phyloP scores from a whole-genome alignment of 2,113 vertebrate genomes.

The Melanerpes aurifrons region DNA sequence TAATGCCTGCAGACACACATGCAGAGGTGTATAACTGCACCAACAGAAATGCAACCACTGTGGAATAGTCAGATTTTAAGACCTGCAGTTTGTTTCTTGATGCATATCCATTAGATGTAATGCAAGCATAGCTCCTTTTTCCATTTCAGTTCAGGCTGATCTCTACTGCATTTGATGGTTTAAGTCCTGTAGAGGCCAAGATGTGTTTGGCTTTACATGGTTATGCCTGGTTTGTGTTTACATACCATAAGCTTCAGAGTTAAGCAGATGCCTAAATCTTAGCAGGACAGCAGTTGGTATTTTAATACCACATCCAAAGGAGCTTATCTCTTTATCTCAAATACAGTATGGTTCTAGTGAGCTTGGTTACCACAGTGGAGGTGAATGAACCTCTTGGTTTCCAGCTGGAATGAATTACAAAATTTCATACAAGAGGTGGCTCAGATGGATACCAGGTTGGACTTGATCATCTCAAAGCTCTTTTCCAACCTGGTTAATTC shows the following conservation, averaged over 20 bases:
- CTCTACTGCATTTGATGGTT: neutral
- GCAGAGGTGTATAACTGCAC: neutral
- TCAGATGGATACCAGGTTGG: neutral
- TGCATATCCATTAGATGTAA: neutral
- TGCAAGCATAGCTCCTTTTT: neutral
- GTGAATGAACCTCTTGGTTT: neutral
- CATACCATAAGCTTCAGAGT: rapidly evolving
- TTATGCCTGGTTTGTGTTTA: neutral
- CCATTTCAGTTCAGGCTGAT: neutral
- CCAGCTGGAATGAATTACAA: rapidly evolving
- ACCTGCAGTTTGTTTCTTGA: neutral
- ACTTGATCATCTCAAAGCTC: too few relatives aligned
- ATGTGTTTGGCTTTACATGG: neutral
- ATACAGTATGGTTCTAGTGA: neutral
- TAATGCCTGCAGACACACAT: neutral
- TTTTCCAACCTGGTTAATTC: too few relatives aligned
- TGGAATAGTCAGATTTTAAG: neutral
- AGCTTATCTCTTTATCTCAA: neutral
- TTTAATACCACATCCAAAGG: neutral
- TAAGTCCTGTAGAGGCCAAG: neutral
- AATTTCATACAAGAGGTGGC: rapidly evolving
- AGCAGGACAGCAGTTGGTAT: neutral
- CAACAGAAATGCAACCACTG: neutral
- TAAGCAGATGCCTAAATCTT: neutral
- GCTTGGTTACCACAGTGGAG: neutral